phyloP scores from a whole-genome alignment of 2,888 invertebrate species.

The Sarcophaga rosellei region DNA sequence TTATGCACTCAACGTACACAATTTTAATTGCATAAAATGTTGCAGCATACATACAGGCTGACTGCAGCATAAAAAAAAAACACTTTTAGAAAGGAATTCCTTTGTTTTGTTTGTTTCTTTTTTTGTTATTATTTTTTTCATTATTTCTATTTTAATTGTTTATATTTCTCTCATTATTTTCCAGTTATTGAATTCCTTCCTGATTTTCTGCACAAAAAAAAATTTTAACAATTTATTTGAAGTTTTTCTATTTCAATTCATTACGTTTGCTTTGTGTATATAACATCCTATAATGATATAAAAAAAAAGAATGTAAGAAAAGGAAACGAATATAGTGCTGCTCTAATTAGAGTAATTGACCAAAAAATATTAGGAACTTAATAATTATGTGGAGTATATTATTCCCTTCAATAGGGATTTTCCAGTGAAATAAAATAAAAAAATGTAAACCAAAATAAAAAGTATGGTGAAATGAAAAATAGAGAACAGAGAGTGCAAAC shows the following conservation, averaged over 20 bases:
- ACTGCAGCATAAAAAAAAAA: background rate
- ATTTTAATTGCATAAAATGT: slow-evolving; percentile 19
- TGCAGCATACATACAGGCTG: background rate
- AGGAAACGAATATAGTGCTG: background rate
- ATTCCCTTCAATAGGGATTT: background rate
- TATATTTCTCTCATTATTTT: slow-evolving; percentile 6
- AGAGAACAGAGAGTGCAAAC: background rate
- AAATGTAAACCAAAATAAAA: background rate
- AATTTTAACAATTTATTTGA: too few species aligned
- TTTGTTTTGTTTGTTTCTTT: slow-evolving; percentile 1
- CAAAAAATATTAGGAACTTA: slow-evolving; percentile 27
- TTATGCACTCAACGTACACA: too few species aligned
- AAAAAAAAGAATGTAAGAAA: background rate
- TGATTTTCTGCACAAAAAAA: too few species aligned
- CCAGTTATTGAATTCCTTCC: slow-evolving; percentile 14
- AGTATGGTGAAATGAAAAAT: background rate
- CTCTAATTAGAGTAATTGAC: slow-evolving; percentile 48
- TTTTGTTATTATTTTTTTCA: background rate
- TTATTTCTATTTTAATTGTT: background rate
- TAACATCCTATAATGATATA: background rate
- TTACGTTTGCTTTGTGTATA: background rate
- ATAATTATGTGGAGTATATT: slow-evolving; percentile 31
- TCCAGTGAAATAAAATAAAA: background rate
- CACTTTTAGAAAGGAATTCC: background rate
- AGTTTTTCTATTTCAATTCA: background rate